These are phyloP conservation scores for Geothlypis trichas DNA, from an alignment of 2,113 vertebrate species.

Conservation along the genomic window DNA sequence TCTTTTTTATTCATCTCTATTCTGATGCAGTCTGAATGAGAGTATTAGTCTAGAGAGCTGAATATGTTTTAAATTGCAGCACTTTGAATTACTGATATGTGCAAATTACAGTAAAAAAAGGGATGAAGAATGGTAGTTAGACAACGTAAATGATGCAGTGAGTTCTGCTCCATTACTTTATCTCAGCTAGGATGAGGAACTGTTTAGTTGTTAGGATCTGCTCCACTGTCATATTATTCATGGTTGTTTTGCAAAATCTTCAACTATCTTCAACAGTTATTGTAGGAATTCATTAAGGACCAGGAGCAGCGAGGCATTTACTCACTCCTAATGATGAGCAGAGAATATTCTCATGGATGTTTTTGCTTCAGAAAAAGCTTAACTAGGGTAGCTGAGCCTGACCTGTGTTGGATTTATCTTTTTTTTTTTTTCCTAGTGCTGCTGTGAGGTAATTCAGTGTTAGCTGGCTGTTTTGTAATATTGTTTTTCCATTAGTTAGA, in stretches of 20 bases:
- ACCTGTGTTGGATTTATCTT: background rate
- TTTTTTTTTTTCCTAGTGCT: background rate
- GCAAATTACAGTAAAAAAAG: slow-evolving; percentile 37
- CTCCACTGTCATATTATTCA: background rate
- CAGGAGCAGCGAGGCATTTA: background rate
- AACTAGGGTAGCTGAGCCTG: background rate
- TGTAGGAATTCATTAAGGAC: slow-evolving; percentile 32
- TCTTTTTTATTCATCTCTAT: slow-evolving; percentile 24
- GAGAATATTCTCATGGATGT: background rate
- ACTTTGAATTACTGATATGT: slow-evolving; percentile 24
- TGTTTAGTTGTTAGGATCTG: background rate
- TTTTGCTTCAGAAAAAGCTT: background rate
- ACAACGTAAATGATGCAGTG: slow-evolving; percentile 35
- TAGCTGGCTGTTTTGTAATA: background rate
- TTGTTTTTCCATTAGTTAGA: background rate
- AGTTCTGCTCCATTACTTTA: slow-evolving; percentile 45
- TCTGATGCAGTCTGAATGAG: background rate
- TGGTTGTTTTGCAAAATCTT: background rate
- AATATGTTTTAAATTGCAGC: slow-evolving; percentile 20
- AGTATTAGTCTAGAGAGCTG: background rate
- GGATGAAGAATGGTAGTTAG: slow-evolving; percentile 24
- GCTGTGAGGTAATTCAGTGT: background rate
- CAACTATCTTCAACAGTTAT: background rate
- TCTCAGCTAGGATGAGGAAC: background rate
- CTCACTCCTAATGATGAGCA: background rate